Evolutionary conservation across 2,797 vertebrate species (phyloP).

Genomic region (Tenualosa ilisha): DNA sequence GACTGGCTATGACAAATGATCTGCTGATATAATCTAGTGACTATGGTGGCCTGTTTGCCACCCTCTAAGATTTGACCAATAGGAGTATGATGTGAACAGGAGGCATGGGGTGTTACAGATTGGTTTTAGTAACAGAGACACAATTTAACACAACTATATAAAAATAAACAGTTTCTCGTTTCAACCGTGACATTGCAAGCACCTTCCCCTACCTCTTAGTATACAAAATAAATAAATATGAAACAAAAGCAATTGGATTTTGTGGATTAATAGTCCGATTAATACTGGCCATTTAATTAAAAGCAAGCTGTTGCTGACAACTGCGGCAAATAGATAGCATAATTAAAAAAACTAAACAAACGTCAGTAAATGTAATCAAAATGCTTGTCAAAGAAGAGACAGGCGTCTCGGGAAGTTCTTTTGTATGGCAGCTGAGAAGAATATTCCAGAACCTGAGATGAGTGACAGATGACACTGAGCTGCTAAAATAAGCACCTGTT

Average conservation of each 20-base stretch:
- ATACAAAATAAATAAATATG: constrained; percentile 1
- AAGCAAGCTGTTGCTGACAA: not conserved
- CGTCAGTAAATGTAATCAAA: not conserved
- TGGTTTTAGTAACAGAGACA: not conserved
- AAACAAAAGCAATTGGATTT: not conserved
- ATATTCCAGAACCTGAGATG: constrained; percentile 10
- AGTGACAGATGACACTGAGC: not conserved
- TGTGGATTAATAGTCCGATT: not conserved
- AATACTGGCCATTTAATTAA: not conserved
- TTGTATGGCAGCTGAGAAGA: not conserved
- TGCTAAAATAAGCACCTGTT: not conserved
- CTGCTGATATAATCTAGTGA: not conserved
- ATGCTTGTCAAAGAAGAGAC: not conserved
- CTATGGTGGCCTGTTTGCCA: not conserved
- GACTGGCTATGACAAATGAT: not conserved
- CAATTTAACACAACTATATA: constrained; percentile 17
- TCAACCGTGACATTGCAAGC: not conserved
- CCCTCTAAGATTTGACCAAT: not conserved
- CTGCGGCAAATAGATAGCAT: not conserved
- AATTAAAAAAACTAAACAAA: not conserved
- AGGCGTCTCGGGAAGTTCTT: not conserved
- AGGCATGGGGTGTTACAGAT: not conserved
- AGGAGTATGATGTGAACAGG: not conserved
- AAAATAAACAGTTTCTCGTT: not conserved
- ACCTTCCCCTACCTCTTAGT: not conserved